Base-by-base conservation (phyloP, 1,140 invertebrate genomes). In the Rhagoletis zephyria region DNA sequence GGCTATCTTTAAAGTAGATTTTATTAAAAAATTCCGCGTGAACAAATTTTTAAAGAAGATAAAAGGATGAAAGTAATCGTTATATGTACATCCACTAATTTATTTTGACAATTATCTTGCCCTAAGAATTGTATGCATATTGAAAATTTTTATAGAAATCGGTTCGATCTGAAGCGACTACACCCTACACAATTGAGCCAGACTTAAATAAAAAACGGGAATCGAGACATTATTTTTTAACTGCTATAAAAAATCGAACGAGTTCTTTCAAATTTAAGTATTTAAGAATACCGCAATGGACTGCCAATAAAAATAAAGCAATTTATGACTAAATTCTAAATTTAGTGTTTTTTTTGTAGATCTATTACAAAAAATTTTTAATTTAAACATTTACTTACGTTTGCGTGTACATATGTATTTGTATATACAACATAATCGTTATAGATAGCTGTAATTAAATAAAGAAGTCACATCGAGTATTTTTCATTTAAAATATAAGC, bases 161-260 rank as follows among this genome's bases (percentile, higher is more conserved):
- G 30, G 30, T 45, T 74, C 40, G 45, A 12, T 16, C 74, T 42
- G 19, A 81, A n/a, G 74, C 74, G 74, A 81, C 74, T 81, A 81
- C 74, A 81, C 74, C 74, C 74, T 81, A 81, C 74, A 81, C 74
- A 81, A 81, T 81, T 81, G 74, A 81, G 74, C 74, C 74, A 81
- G 74, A 7, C 3, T 19, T 63, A 63, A 14, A 7, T 14, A 19
- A 56, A 19, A 56, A 81, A 9, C 4, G 40, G 16, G 30, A 7
- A 9, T 30, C 19, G 74, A 42, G 74, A 81, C 74, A 74, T 70
- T 74, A 30, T 74, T 56, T 56, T 56, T 10, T 2, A 56, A 10
- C 51, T 56, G 5, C 10, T 5, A 56, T 56, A 10, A 56, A 10
- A 56, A 56, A 56, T 56, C 10, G 10, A 56, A 56, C 10, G 10